Evolutionary conservation across 2,888 invertebrate genomes (phyloP).

Genomic region (Sinopyrophorus schimmeli): DNA sequence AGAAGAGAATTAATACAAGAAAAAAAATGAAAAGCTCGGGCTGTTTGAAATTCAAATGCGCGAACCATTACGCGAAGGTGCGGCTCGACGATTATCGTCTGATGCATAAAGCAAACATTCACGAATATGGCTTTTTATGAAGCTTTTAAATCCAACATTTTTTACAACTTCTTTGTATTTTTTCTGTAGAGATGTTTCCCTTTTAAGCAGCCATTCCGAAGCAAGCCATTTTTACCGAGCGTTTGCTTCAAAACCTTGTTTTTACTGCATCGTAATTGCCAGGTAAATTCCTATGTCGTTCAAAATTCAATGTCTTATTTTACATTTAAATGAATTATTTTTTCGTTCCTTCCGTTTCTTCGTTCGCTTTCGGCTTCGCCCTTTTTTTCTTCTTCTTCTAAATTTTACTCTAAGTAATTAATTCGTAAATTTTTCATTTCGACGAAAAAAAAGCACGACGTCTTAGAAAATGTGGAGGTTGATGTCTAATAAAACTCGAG

Average conservation of each 20-base stretch:
- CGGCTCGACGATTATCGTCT: constrained; percentile 17
- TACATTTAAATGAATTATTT: too few species aligned
- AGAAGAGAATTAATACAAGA: constrained; percentile 7
- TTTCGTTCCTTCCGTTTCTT: too few species aligned
- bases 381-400: too few species aligned
- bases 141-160: constrained; percentile 12
- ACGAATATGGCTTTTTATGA: constrained; percentile 14
- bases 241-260: constrained; percentile 4
- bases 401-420: too few species aligned
- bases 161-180: constrained; percentile 14
- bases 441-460: too few species aligned
- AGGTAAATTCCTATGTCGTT: constrained; percentile 4
- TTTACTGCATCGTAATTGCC: constrained; percentile 5
- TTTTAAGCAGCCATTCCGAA: constrained; percentile 1
- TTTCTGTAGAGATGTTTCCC: background rate
- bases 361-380: too few species aligned
- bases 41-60: constrained; percentile 25
- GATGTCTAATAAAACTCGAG: too few species aligned
- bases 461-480: too few species aligned
- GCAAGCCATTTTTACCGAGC: constrained; percentile 5
- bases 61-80: constrained; percentile 14
- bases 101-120: constrained; percentile 16
- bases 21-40: constrained; percentile 13
- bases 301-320: too few species aligned
- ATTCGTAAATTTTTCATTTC: too few species aligned